phyloP scores from a whole-genome alignment of 2,113 vertebrate species.

The Mirza zaza region DNA sequence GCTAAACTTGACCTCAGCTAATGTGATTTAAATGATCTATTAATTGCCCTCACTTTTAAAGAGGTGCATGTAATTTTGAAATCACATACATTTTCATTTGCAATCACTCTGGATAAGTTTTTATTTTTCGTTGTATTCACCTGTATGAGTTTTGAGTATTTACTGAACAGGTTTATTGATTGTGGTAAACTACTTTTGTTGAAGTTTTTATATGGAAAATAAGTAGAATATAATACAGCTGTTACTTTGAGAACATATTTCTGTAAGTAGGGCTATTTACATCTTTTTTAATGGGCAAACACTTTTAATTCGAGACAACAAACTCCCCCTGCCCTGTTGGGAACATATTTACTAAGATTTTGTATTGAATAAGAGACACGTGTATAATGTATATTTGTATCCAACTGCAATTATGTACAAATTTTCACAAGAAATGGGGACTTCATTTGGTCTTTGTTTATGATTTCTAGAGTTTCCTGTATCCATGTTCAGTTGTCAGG shows the following conservation, averaged over 20 bases:
- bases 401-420: not conserved
- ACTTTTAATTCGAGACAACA: conserved; percentile 29
- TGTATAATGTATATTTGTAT: conserved; percentile 35
- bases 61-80: conserved; percentile 45
- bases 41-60: conserved; percentile 27
- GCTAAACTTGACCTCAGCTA: conserved; percentile 5
- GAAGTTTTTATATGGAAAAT: not conserved
- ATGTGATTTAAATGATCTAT: conserved; percentile 14
- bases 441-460: conserved; percentile 33
- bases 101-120: conserved; percentile 15
- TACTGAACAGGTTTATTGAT: conserved; percentile 37
- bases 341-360: conserved; percentile 51
- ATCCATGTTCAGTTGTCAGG: conserved; percentile 4
- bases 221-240: conserved; percentile 20
- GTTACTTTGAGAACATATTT: conserved; percentile 30
- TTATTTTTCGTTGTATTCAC: not conserved
- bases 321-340: not conserved
- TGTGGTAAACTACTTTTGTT: conserved; percentile 7
- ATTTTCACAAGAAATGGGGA: conserved; percentile 16
- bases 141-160: not conserved
- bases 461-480: not conserved
- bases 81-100: not conserved
- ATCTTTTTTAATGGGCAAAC: conserved; percentile 35
- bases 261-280: conserved; percentile 24
- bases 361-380: conserved; percentile 42